Percentiles rank a stretch among this genome's conserved stretches.
Evolutionary conservation across 2,888 invertebrate genomes (phyloP).

Genomic region (Petrolisthes cinctipes): DNA sequence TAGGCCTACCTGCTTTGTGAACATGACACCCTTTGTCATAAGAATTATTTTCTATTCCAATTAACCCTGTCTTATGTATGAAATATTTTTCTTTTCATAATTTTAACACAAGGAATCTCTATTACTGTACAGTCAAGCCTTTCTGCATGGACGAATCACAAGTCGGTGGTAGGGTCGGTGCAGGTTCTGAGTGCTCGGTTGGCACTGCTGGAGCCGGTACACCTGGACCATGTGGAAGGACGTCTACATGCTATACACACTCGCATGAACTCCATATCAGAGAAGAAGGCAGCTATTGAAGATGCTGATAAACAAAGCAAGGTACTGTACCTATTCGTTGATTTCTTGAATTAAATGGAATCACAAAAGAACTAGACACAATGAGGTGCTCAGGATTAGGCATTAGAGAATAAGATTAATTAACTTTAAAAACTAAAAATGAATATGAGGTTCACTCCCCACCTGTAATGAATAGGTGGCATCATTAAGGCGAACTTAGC

Average conservation of each 20-base stretch:
- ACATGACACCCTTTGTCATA: no score
- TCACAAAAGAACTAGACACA: neutral
- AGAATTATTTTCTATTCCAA: no score
- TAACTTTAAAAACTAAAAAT: no score
- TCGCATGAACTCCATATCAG: conserved; percentile 81
- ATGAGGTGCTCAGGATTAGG: neutral
- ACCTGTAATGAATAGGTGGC: no score
- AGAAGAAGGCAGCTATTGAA: conserved; percentile 74
- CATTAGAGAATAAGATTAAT: no score
- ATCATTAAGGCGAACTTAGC: no score
- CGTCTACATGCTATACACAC: conserved; percentile 81
- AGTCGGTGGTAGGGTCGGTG: conserved; percentile 79
- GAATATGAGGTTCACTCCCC: no score
- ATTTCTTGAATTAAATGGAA: neutral
- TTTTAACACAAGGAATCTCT: no score
- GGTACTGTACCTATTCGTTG: conserved; percentile 71
- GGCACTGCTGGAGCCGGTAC: conserved; percentile 82
- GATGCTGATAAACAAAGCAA: conserved; percentile 73
- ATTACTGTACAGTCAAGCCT: conserved; percentile 46
- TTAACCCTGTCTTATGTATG: no score
- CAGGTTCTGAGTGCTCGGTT: conserved; percentile 84
- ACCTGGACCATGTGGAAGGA: conserved; percentile 87
- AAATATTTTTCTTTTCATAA: no score
- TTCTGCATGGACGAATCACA: conserved; percentile 68
- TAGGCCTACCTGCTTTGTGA: no score